These are phyloP conservation scores for Ceratosolen fusciceps DNA, from an alignment of 1,140 invertebrate species.

Conservation along the genomic window DNA sequence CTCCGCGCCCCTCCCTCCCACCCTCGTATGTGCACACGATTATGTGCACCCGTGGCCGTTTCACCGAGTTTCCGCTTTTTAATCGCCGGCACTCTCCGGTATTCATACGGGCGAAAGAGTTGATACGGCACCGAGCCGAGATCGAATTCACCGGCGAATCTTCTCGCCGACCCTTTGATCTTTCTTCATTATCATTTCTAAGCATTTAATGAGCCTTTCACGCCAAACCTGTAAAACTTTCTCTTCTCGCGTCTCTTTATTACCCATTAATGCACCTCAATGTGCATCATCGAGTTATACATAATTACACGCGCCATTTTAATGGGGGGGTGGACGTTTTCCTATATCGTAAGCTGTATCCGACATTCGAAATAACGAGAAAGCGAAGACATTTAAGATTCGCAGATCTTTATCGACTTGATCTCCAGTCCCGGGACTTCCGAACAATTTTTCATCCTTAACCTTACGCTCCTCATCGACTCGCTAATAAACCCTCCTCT, in stretches of 20 bases:
- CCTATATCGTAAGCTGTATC: no score
- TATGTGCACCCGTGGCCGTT: background rate
- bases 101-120: background rate
- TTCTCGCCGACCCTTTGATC: background rate
- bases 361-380: no score
- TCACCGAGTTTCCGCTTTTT: background rate
- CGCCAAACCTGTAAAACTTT: background rate
- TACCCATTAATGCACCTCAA: background rate
- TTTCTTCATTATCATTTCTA: constrained; percentile 4
- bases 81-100: background rate
- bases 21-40: background rate
- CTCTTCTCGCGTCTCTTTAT: background rate
- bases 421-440: no score
- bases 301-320: background rate
- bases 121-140: background rate
- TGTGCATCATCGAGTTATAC: no score
- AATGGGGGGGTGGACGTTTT: background rate
- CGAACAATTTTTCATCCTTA: no score
- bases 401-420: no score
- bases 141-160: background rate
- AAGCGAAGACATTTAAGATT: no score
- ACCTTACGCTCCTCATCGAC: no score
- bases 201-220: background rate
- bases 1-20: background rate
- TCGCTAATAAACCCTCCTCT: no score